These are phyloP conservation scores for Macrostomum cliftonense DNA, from an alignment of 2,888 invertebrate species.

Conservation along the genomic window DNA sequence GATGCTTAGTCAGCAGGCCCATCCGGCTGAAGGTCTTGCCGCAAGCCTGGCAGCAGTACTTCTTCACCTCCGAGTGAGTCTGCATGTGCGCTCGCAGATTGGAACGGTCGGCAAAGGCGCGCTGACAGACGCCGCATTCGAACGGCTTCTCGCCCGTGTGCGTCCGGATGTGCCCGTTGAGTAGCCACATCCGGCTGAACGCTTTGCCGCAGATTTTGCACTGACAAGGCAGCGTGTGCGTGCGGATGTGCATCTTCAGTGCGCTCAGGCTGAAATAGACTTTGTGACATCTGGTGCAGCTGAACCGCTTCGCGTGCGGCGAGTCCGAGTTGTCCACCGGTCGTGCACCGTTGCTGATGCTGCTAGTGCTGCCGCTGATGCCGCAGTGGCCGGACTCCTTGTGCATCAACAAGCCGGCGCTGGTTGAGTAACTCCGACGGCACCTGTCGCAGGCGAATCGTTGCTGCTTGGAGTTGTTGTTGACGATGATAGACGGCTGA, in stretches of 20 bases:
- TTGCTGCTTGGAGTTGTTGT: no score
- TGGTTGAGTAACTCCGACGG: constrained; percentile 81
- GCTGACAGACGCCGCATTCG: constrained; percentile 75
- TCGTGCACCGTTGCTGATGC: no score
- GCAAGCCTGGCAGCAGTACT: constrained; percentile 77
- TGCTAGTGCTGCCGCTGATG: no score
- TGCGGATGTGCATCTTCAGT: constrained; percentile 92
- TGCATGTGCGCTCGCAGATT: constrained; percentile 87
- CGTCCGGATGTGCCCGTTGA: constrained; percentile 88
- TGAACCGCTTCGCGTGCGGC: constrained; percentile 63
- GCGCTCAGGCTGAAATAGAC: constrained; percentile 83
- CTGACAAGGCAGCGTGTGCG: constrained; percentile 88
- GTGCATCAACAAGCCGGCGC: constrained; percentile 79
- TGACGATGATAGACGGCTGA: no score
- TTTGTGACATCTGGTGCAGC: constrained; percentile 86
- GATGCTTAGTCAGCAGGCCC: constrained; percentile 76
- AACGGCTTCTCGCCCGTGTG: constrained; percentile 97
- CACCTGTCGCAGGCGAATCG: constrained; percentile 80
- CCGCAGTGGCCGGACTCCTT: constrained; percentile 44
- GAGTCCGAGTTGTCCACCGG: no score
- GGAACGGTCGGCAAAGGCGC: constrained; percentile 86
- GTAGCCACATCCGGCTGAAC: constrained; percentile 83
- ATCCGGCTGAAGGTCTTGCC: constrained; percentile 87
- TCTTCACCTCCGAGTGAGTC: constrained; percentile 89
- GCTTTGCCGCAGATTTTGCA: constrained; percentile 88